Percentiles rank a stretch among this genome's conserved stretches.
Conservation (phyloP, 2,888 invertebrate genomes). For the Amiota communis region DNA sequence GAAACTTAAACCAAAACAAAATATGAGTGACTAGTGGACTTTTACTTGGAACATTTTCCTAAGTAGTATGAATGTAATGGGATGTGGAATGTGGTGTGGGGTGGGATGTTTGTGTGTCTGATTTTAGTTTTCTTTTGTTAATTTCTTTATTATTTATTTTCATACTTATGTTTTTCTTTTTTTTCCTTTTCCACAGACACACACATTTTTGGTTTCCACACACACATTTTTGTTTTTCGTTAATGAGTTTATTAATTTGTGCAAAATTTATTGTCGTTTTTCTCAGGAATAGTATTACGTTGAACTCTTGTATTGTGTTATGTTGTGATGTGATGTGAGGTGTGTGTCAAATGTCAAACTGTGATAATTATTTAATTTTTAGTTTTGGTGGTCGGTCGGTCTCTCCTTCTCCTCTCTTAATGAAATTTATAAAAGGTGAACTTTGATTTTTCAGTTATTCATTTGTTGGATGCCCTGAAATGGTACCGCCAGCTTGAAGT, state of each 20-base stretch:
- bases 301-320: constrained; percentile 12
- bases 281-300: not conserved
- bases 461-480: not conserved
- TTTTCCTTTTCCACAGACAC: too few species aligned
- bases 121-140: constrained; percentile 4
- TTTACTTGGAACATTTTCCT: constrained; percentile 10
- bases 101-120: not conserved
- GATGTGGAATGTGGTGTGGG: not conserved
- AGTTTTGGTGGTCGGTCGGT: not conserved
- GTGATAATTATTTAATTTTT: constrained; percentile 17
- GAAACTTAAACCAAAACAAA: not conserved
- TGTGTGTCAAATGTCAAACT: constrained; percentile 24
- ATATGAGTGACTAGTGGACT: not conserved
- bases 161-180: not conserved
- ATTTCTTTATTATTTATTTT: constrained; percentile 11
- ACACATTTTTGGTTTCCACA: too few species aligned
- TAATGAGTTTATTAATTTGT: not conserved
- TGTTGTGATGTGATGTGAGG: constrained; percentile 12
- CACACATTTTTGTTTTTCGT: not conserved
- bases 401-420: not conserved
- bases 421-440: constrained; percentile 3
- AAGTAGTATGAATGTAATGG: not conserved
- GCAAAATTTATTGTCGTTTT: not conserved
- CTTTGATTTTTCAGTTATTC: constrained; percentile 2
- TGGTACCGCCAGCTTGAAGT: not conserved